A percentile compares a stretch with the other conserved stretches of the same genome.
Evolutionary conservation across 2,113 vertebrate species (phyloP).

Genomic region (Sylvia atricapilla): DNA sequence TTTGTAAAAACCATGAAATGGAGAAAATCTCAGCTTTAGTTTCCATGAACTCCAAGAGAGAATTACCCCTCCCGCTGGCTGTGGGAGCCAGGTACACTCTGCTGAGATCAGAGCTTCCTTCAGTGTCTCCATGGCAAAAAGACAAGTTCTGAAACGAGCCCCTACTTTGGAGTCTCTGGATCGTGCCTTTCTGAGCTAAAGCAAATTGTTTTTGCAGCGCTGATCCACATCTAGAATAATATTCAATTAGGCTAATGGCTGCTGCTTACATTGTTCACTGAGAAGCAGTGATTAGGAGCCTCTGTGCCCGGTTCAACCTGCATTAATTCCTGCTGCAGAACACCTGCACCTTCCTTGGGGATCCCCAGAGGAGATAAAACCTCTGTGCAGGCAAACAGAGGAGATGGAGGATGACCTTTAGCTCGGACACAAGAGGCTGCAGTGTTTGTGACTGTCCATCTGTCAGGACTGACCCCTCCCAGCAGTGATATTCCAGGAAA

Average conservation of each 20-base stretch:
- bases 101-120: background rate
- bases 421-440: background rate
- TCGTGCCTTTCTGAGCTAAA: background rate
- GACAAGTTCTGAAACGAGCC: background rate
- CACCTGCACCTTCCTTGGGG: background rate
- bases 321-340: background rate
- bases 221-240: background rate
- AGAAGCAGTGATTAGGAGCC: background rate
- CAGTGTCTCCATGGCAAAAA: background rate
- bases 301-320: background rate
- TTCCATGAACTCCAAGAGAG: background rate
- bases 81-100: background rate
- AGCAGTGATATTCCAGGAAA: background rate
- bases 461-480: background rate
- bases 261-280: background rate
- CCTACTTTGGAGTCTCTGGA: background rate
- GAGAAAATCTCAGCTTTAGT: constrained; percentile 17
- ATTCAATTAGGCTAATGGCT: constrained; percentile 12
- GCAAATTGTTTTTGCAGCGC: background rate
- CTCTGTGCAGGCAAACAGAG: background rate
- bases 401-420: constrained; percentile 1
- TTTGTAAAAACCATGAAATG: background rate
- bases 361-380: background rate
- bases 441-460: background rate
- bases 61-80: background rate